Conservation (phyloP, 2,888 invertebrate species). For the Melanostoma scalare region DNA sequence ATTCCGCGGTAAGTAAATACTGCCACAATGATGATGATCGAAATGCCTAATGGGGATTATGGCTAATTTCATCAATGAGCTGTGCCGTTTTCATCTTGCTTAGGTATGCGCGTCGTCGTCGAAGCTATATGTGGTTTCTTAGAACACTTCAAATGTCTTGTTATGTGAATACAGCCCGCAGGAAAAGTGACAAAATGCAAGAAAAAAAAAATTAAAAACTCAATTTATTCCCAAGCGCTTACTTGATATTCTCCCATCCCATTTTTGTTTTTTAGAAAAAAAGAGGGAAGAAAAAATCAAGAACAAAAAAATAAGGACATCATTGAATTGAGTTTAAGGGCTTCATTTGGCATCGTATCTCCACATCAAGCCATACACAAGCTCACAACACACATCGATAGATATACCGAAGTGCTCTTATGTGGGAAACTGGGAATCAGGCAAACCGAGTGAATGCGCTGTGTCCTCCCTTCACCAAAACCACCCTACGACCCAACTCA, state of each 20-base stretch:
- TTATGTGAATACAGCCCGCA: conserved; percentile 7
- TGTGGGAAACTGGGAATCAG: conserved; percentile 36
- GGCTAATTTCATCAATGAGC: conserved; percentile 57
- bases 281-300: conserved; percentile 12
- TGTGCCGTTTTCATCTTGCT: conserved; percentile 31
- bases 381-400: background rate
- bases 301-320: conserved; percentile 50
- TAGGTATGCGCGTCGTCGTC: background rate
- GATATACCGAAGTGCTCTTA: conserved; percentile 44
- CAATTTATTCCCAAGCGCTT: conserved; percentile 65
- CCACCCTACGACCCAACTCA: conserved; percentile 1
- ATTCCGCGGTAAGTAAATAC: conserved; percentile 56
- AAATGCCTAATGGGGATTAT: conserved; percentile 59
- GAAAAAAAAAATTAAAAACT: conserved; percentile 58
- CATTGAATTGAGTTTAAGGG: conserved; percentile 59
- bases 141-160: conserved; percentile 28
- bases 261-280: conserved; percentile 12
- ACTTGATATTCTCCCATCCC: conserved; percentile 31
- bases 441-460: conserved; percentile 28
- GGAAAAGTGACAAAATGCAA: background rate
- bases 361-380: conserved; percentile 31
- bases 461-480: conserved; percentile 7
- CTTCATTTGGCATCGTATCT: conserved; percentile 50
- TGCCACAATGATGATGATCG: conserved; percentile 49
- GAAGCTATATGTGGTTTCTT: conserved; percentile 16